Percentiles rank a stretch among this genome's conserved stretches.
Evolutionary conservation across 2,113 vertebrate genomes (phyloP).

Genomic region (Ophthalmolycus amberensis): DNA sequence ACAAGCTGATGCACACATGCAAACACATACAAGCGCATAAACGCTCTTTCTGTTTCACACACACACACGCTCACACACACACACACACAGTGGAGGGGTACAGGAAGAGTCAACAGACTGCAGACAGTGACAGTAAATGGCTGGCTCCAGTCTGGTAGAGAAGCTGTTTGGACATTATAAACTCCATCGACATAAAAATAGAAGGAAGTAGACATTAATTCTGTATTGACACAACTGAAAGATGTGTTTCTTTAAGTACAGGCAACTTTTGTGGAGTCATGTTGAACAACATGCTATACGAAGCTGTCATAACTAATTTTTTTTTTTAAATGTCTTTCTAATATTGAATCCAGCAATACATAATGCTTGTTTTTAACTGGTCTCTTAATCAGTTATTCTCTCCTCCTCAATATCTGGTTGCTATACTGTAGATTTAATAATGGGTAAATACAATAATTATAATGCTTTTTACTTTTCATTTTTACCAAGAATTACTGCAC

Average conservation of each 20-base stretch:
- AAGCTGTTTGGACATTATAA: slow-evolving; percentile 61
- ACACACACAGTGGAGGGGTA: slow-evolving; percentile 26
- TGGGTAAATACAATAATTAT: neutral
- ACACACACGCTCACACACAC: neutral
- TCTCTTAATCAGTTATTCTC: neutral
- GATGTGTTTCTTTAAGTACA: neutral
- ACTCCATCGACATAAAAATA: slow-evolving; percentile 51
- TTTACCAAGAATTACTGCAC: neutral
- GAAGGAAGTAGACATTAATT: slow-evolving; percentile 21
- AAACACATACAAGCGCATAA: slow-evolving; percentile 25
- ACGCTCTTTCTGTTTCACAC: neutral
- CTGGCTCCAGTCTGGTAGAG: slow-evolving; percentile 70
- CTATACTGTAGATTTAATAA: neutral
- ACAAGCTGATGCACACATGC: slow-evolving; percentile 32
- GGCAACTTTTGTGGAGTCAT: neutral
- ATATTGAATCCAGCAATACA: neutral
- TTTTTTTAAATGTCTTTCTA: neutral
- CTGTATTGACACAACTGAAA: slow-evolving; percentile 8
- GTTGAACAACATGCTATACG: neutral
- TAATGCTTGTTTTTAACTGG: neutral
- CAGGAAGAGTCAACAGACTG: slow-evolving; percentile 62
- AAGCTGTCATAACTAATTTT: neutral
- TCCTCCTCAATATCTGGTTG: neutral
- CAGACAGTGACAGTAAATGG: slow-evolving; percentile 60
- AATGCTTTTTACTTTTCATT: neutral